A percentile compares a stretch with the other conserved stretches of the same genome.
Conservation (phyloP, 2,113 vertebrate species). For the Zosterops borbonicus region DNA sequence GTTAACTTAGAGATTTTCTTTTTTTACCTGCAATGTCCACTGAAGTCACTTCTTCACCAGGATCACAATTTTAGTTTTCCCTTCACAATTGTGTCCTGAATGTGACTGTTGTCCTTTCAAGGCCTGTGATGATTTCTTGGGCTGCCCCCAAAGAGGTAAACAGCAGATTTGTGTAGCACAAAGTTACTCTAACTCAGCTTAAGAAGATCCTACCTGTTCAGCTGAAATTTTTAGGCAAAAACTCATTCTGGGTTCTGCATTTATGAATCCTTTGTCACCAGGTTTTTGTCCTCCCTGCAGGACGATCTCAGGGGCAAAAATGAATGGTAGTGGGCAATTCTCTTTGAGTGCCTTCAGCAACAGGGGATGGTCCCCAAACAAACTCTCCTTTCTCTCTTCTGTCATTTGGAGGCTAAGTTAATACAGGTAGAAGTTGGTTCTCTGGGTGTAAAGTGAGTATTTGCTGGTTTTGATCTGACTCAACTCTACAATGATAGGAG, state of each 20-base stretch:
- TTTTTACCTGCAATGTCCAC: background rate
- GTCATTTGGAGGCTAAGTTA: background rate
- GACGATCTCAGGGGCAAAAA: background rate
- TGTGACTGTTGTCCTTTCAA: conserved; percentile 9
- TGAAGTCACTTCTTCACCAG: background rate
- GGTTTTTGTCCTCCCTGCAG: background rate
- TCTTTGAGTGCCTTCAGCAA: background rate
- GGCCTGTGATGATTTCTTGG: background rate
- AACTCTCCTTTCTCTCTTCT: background rate
- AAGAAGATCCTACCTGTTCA: background rate
- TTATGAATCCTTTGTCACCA: background rate
- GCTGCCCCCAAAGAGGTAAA: background rate
- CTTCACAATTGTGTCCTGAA: background rate
- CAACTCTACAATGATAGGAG: background rate
- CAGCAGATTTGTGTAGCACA: background rate
- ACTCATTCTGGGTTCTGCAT: background rate
- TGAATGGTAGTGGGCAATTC: background rate
- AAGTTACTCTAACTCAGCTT: background rate
- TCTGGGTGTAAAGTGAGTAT: background rate
- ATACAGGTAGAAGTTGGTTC: background rate
- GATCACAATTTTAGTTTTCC: background rate
- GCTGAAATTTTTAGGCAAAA: background rate
- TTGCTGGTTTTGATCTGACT: background rate
- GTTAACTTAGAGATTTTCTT: background rate
- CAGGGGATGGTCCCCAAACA: background rate